Evolutionary conservation across 2,113 vertebrate species (phyloP), one percentile per base, ranked within the genome.

Genomic region (Cranoglanis bouderius): DNA sequence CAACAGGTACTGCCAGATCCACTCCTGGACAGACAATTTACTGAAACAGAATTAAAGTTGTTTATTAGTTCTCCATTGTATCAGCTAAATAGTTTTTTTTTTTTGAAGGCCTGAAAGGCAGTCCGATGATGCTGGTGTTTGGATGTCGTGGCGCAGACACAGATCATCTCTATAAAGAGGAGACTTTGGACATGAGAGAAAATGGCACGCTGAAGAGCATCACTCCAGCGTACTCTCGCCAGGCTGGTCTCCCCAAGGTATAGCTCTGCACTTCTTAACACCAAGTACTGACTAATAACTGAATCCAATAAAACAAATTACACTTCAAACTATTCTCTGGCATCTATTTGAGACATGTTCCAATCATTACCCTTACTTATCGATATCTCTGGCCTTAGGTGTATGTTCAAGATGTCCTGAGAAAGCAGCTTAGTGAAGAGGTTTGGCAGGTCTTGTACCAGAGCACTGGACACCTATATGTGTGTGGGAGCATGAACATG

Each of bases 401-500:
- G 14, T 98, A 97, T 0, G 96, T 98, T 4, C 96, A 97, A 91
- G 95, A 97, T 72, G 74, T 97, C 70, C 94, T 98, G 86, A 87
- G 70, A 82, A 89, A 92, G n/a, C 88, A 91, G 86, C 83, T 98
- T 88, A 93, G 90, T 0, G 57, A 72, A 0, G 89, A 94, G 84
- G 94, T 96, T 49, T 93, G 92, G 24, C 89, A 61, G 0, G 88
- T 93, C 24, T 18, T 97, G 53, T 93, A 94, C 0, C 29, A 93
- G 88, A 92, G 92, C 6, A 90, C 63, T 2, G 97, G 96, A 10
- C 96, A 97, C 49, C 49, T 97, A 0, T 97, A 95, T 0, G 91
- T 97, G 55, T 97, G 97, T 0, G 97, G 97, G n/a, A 94, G 95
- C 0, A 93, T 96, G 55, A 92, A 93, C 72, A 97, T 97, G 97